These are phyloP conservation scores for Neodiprion lecontei DNA, from an alignment of 1,140 invertebrate genomes.

Conservation along the genomic window DNA sequence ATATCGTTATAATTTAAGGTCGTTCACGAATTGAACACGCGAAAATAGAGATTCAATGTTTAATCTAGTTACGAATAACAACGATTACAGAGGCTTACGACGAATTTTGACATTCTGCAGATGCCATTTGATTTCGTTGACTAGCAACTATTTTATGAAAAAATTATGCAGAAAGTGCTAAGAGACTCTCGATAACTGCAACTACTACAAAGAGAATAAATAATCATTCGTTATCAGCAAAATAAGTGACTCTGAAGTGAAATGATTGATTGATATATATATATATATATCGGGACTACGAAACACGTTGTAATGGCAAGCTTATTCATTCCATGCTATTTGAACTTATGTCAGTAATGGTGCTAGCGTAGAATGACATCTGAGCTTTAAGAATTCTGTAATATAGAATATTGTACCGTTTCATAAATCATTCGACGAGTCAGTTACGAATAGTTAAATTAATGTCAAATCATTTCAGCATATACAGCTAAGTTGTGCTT, in stretches of 20 bases:
- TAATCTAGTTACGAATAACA: background rate
- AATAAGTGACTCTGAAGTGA: slow-evolving; percentile 1
- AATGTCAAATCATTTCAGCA: background rate
- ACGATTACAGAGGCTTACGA: background rate
- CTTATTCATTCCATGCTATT: slow-evolving; percentile 2
- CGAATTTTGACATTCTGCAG: background rate
- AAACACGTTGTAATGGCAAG: slow-evolving; percentile 2
- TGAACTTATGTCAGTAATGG: slow-evolving; percentile 7
- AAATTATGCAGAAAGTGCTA: background rate
- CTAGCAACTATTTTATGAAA: background rate
- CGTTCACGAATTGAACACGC: background rate
- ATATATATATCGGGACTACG: background rate
- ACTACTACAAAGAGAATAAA: background rate
- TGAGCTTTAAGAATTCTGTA: slow-evolving; percentile 1
- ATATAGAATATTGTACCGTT: background rate
- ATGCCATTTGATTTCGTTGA: background rate
- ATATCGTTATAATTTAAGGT: slow-evolving; percentile 9
- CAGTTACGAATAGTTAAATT: background rate
- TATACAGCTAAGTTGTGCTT: background rate
- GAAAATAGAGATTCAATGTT: background rate
- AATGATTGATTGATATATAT: background rate
- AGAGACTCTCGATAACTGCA: background rate
- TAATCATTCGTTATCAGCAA: background rate
- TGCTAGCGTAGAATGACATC: slow-evolving; percentile 1
- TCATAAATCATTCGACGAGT: background rate